Percentiles rank a stretch among this genome's conserved stretches.
Conservation (phyloP, 2,888 invertebrate genomes). For the Leistus spinibarbis region DNA sequence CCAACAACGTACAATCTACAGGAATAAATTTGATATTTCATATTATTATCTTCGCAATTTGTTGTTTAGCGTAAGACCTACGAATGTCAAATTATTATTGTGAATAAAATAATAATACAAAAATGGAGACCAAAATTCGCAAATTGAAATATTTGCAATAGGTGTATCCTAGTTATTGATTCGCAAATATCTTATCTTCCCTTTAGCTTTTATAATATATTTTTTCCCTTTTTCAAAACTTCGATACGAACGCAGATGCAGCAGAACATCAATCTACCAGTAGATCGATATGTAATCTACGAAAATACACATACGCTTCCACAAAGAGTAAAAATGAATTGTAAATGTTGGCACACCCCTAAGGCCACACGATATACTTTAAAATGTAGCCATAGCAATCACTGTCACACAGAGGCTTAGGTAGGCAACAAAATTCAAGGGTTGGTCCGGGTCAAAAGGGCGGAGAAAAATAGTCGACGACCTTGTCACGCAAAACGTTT, state of each 20-base stretch:
- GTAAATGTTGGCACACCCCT: constrained; percentile 32
- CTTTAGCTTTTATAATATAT: constrained; percentile 5
- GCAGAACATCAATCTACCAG: constrained; percentile 22
- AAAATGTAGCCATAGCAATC: neutral
- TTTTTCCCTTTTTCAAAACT: neutral
- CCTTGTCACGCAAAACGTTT: constrained; percentile 12
- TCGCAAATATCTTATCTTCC: constrained; percentile 8
- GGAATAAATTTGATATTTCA: too few relatives aligned
- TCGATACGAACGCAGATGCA: constrained; percentile 15
- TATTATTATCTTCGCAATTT: too few relatives aligned
- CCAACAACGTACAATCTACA: too few relatives aligned
- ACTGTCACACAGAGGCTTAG: neutral
- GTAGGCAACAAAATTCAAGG: neutral
- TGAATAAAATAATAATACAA: too few relatives aligned
- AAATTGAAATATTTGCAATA: too few relatives aligned
- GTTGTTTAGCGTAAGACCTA: too few relatives aligned
- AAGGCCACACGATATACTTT: constrained; percentile 12
- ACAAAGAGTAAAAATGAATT: constrained; percentile 25
- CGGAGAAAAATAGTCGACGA: constrained; percentile 10
- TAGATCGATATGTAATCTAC: constrained; percentile 38
- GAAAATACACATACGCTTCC: constrained; percentile 17
- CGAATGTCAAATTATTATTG: too few relatives aligned
- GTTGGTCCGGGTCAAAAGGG: neutral
- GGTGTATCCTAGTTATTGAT: neutral
- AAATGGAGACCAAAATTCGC: neutral